Evolutionary conservation across 2,113 vertebrate species (phyloP).

Genomic region (Bubo blakistoni): DNA sequence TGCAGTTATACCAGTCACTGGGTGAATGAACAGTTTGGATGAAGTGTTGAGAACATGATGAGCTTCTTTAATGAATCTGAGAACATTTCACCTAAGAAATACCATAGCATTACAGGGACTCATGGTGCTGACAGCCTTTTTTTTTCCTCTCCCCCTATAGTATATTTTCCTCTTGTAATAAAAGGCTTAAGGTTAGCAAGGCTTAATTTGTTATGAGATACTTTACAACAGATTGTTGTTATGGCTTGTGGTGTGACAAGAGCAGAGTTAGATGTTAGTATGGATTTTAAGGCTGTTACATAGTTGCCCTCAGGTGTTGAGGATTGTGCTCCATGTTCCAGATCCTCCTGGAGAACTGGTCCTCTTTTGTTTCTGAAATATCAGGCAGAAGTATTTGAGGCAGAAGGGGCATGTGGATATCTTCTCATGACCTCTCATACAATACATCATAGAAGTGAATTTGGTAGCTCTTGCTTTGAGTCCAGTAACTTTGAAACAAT

Average conservation of each 20-base stretch:
- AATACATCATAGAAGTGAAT: background rate
- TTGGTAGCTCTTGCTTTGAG: background rate
- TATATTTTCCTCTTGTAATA: background rate
- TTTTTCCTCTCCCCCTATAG: fast-evolving
- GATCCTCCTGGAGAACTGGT: background rate
- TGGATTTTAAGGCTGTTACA: background rate
- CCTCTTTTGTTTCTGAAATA: background rate
- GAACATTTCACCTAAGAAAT: background rate
- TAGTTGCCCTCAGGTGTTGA: background rate
- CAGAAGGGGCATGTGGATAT: fast-evolving
- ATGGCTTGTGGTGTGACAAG: background rate
- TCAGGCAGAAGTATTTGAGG: background rate
- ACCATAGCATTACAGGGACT: background rate
- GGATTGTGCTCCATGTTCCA: background rate
- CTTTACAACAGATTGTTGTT: background rate
- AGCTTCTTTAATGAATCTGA: background rate
- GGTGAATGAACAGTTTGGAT: background rate
- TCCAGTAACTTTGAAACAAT: background rate
- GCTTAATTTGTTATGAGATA: background rate
- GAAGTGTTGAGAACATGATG: background rate
- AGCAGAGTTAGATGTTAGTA: background rate
- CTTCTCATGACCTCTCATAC: background rate
- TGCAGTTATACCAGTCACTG: background rate
- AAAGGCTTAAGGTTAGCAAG: background rate
- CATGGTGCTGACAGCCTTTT: background rate